Percentiles rank a stretch among this genome's conserved stretches.
phyloP scores from a whole-genome alignment of 2,888 invertebrate genomes.

The Agrochola macilenta region DNA sequence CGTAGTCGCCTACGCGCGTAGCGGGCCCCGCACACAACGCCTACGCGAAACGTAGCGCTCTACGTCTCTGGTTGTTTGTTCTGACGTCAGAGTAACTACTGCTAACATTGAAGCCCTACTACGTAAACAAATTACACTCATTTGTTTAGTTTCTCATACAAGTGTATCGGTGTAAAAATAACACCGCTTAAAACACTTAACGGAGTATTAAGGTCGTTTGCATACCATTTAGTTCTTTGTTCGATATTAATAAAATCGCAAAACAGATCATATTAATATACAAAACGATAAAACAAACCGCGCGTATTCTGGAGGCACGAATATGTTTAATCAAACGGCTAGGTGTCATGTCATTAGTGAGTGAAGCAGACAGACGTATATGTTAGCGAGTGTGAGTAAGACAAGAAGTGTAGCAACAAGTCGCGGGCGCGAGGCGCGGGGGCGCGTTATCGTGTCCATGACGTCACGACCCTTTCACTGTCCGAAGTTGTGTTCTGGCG shows the following conservation, averaged over 20 bases:
- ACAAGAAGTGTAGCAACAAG: conserved; percentile 86
- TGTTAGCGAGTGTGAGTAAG: conserved; percentile 70
- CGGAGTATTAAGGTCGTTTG: conserved; percentile 44
- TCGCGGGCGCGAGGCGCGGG: conserved; percentile 74
- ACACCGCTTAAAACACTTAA: conserved; percentile 37
- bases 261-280: conserved; percentile 65
- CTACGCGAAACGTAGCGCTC: conserved; percentile 67
- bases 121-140: conserved; percentile 49
- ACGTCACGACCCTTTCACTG: conserved; percentile 91
- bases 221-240: conserved; percentile 64
- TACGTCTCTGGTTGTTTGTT: conserved; percentile 44
- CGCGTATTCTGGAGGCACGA: conserved; percentile 72
- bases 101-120: conserved; percentile 46
- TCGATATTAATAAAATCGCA: conserved; percentile 64
- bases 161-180: conserved; percentile 41
- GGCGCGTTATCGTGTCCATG: conserved; percentile 88
- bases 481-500: conserved; percentile 76
- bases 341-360: conserved; percentile 79
- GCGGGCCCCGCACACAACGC: conserved; percentile 61
- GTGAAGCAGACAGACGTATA: conserved; percentile 79
- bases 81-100: conserved; percentile 57
- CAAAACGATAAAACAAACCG: conserved; percentile 72
- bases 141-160: conserved; percentile 43
- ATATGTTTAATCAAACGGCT: conserved; percentile 76
- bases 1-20: conserved; percentile 69